phyloP scores from a whole-genome alignment of 1,140 invertebrate genomes.

The Phymorhynchus buccinoides region DNA sequence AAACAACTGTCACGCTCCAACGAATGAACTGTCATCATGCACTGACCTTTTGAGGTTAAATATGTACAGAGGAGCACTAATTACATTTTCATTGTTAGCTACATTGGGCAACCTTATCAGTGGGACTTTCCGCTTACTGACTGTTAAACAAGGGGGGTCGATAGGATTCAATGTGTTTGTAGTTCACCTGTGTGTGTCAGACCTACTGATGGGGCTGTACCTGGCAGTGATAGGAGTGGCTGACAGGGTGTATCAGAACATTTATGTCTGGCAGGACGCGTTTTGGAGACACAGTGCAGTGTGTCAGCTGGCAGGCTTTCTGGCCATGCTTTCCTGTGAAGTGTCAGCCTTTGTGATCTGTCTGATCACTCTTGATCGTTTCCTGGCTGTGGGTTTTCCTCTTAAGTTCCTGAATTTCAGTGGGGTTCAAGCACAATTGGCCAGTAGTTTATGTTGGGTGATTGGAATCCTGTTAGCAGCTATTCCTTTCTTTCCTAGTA shows the following conservation, averaged over 20 bases:
- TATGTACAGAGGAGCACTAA: slow-evolving; percentile 41
- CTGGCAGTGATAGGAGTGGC: slow-evolving; percentile 53
- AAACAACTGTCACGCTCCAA: neutral
- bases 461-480: too few species aligned
- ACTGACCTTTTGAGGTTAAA: slow-evolving; percentile 42
- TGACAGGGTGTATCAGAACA: slow-evolving; percentile 50
- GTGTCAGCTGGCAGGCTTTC: slow-evolving; percentile 59
- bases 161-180: slow-evolving; percentile 46
- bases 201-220: too few species aligned
- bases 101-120: slow-evolving; percentile 52
- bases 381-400: slow-evolving; percentile 53
- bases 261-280: slow-evolving; percentile 50
- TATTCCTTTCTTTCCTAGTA: too few species aligned
- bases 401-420: slow-evolving; percentile 39
- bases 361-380: slow-evolving; percentile 56
- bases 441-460: slow-evolving; percentile 30
- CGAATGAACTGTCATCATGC: neutral
- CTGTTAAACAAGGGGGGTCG: slow-evolving; percentile 7
- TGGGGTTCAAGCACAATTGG: slow-evolving; percentile 16
- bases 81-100: slow-evolving; percentile 46
- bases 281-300: slow-evolving; percentile 47
- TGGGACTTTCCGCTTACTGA: slow-evolving; percentile 44
- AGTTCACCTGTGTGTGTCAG: slow-evolving; percentile 54
- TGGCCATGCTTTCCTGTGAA: slow-evolving; percentile 54
- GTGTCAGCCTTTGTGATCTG: slow-evolving; percentile 50